Percentiles rank a stretch among this genome's conserved stretches.
Evolutionary conservation across 2,797 vertebrate species (phyloP).

Genomic region (Alcedo atthis): DNA sequence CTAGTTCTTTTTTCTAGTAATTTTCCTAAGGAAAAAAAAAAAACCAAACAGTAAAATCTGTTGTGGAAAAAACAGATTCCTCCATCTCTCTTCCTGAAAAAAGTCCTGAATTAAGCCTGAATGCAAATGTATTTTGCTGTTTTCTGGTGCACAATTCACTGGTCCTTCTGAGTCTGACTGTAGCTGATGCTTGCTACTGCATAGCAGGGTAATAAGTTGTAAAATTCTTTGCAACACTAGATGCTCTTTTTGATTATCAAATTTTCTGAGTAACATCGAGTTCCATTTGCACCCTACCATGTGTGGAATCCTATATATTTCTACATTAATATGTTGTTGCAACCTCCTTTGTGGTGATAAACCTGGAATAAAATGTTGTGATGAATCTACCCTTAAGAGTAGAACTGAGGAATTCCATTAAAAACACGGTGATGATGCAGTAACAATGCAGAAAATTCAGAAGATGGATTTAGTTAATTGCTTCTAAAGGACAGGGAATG

Average conservation of each 20-base stretch:
- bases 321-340: neutral
- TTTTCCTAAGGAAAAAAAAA: neutral
- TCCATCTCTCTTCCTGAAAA: neutral
- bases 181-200: neutral
- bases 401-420: neutral
- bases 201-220: neutral
- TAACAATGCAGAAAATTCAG: neutral
- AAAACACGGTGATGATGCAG: neutral
- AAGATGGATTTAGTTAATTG: conserved; percentile 28
- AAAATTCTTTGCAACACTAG: neutral
- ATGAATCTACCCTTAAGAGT: neutral
- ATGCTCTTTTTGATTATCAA: neutral
- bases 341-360: neutral
- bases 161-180: neutral
- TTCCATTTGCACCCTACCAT: neutral
- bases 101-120: neutral
- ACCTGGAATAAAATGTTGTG: neutral
- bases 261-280: neutral
- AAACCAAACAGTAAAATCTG: neutral
- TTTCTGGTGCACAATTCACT: neutral
- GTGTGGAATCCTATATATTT: neutral
- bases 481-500: conserved; percentile 11
- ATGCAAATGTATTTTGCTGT: neutral
- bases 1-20: neutral
- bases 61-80: neutral